Evolutionary conservation across 2,113 vertebrate genomes (phyloP).

Genomic region (Danio rerio): DNA sequence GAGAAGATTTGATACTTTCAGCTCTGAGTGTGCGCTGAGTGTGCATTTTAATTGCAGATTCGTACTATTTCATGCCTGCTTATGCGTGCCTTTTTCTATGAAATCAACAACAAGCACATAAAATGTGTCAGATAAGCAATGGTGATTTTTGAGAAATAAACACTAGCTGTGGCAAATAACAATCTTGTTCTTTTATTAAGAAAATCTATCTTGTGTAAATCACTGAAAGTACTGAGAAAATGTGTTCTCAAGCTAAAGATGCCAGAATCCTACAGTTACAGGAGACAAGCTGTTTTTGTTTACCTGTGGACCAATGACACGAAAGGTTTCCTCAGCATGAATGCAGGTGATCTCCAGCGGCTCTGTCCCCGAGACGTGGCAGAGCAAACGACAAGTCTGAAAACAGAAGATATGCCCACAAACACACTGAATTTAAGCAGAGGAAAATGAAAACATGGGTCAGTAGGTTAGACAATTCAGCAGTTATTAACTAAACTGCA

Average conservation of each 20-base stretch:
- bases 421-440: neutral
- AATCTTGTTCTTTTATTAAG: neutral
- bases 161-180: neutral
- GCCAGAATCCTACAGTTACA: neutral
- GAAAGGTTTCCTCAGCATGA: slow-evolving; percentile 96
- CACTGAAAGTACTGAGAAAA: neutral
- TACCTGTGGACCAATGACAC: slow-evolving; percentile 97
- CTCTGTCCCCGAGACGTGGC: slow-evolving; percentile 94
- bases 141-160: slow-evolving; percentile 2
- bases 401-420: slow-evolving; percentile 34
- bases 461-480: no score
- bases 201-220: slow-evolving; percentile 1
- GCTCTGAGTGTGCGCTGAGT: neutral
- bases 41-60: neutral
- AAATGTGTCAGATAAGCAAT: slow-evolving; percentile 11
- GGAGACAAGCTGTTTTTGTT: neutral
- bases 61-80: neutral
- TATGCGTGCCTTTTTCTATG: neutral
- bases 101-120: neutral
- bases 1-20: neutral
- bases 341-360: slow-evolving; percentile 95
- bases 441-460: no score
- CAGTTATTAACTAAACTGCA: no score
- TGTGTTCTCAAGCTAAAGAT: neutral
- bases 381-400: slow-evolving; percentile 89